Evolutionary conservation across 2,797 vertebrate species (phyloP), one percentile per base, ranked within the genome.

Genomic region (Enteromius afrohamiltoni): DNA sequence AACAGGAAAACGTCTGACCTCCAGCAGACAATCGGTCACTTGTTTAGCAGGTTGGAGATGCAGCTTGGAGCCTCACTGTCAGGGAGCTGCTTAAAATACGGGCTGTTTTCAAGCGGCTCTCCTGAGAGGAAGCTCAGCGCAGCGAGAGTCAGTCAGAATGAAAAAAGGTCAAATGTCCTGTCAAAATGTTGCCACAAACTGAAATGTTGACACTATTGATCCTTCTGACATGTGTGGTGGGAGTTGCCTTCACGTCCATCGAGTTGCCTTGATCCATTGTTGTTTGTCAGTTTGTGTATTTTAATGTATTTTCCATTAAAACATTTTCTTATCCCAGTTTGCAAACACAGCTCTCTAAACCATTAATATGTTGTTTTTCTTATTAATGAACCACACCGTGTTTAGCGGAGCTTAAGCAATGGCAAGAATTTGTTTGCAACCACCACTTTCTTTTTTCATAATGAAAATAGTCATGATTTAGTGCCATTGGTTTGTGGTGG

Each of bases 1-100:
- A 93, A 90, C 85, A 70, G 89, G 91, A 92, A 92, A 94, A 90
- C 85, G 58, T 91, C 91, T 91, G 91, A 88, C 90, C 79, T 93
- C 90, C 83, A 29, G 40, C 49, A 90, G 88, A 94, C 94, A 94
- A 94, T 92, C 83, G 80, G 70, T 58, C 42, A 70, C 88, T 93
- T 95, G 94, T 94, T 88, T 88, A 65, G 73, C 77, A 77, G 79
- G 89, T 83, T 80, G 16, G 80, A 82, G 89, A 91, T 81, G 88
- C 86, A 82, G 89, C 89, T 77, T 80, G 77, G 77, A 89, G 47
- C 13, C 29, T 74, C 67, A 77, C 74, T 60, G 29, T 65, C 47
- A 79, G 58, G 40, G 68, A 69, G 77, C 64, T 79, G 77, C 62
- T 83, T 79, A 76, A 87, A 79, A 81, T 74, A 88, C 65, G 82